These are phyloP conservation scores for Poecile atricapillus DNA, from an alignment of 2,113 vertebrate species.

Conservation along the genomic window DNA sequence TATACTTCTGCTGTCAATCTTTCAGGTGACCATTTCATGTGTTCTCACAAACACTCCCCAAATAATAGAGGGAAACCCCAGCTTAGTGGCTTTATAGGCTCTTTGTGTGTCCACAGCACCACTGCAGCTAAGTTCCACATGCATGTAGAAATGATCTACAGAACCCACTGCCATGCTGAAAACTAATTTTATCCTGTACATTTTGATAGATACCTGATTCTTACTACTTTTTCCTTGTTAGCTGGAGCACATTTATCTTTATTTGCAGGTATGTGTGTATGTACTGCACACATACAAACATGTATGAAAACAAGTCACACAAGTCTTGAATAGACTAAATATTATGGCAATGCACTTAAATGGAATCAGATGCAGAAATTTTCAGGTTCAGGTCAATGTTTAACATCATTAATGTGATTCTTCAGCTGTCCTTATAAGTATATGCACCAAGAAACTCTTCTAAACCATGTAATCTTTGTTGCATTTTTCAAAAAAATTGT, in stretches of 20 bases:
- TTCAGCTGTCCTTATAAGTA: neutral
- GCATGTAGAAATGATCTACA: neutral
- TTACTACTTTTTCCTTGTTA: neutral
- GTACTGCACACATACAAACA: neutral
- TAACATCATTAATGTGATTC: neutral
- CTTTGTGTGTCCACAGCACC: neutral
- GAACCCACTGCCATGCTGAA: neutral
- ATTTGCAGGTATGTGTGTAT: neutral
- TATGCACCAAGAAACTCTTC: neutral
- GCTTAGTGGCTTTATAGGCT: neutral
- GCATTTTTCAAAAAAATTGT: neutral
- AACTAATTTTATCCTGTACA: neutral
- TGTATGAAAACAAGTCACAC: neutral
- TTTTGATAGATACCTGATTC: neutral
- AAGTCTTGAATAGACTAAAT: neutral
- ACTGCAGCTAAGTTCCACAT: neutral
- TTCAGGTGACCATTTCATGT: neutral
- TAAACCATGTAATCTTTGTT: neutral
- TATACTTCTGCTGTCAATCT: neutral
- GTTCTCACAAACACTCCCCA: neutral
- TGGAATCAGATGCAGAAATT: neutral
- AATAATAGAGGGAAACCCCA: neutral
- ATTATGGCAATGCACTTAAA: neutral
- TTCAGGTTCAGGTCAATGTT: neutral
- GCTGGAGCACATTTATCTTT: neutral